phyloP scores from a whole-genome alignment of 2,888 invertebrate species.

The Adelphocoris suturalis region DNA sequence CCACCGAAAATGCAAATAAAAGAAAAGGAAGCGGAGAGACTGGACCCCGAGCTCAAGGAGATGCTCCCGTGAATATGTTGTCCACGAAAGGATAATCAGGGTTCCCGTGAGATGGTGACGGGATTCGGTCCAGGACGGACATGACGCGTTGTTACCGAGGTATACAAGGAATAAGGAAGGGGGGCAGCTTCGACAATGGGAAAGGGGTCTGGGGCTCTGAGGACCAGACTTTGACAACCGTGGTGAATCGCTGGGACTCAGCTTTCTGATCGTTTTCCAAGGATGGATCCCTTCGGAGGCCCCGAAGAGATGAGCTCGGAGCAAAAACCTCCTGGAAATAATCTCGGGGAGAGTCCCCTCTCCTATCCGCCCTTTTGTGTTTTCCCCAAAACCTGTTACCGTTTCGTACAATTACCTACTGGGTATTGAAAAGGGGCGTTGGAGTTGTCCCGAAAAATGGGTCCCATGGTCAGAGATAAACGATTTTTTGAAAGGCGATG shows the following conservation, averaged over 20 bases:
- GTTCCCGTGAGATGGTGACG: conserved; percentile 68
- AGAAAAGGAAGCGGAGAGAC: conserved; percentile 31
- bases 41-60: not conserved
- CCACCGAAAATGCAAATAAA: conserved; percentile 69
- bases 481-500: conserved; percentile 58
- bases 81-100: conserved; percentile 72
- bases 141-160: conserved; percentile 65
- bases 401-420: conserved; percentile 8
- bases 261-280: conserved; percentile 50
- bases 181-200: conserved; percentile 5
- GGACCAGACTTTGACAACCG: conserved; percentile 66
- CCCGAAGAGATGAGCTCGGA: conserved; percentile 46
- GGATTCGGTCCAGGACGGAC: conserved; percentile 34
- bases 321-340: conserved; percentile 70
- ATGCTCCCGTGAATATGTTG: conserved; percentile 70
- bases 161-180: conserved; percentile 34
- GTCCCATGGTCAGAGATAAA: conserved; percentile 46
- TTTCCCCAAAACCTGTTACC: conserved; percentile 53
- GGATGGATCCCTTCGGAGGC: conserved; percentile 5
- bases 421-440: conserved; percentile 14
- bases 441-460: conserved; percentile 54
- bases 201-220: conserved; percentile 10
- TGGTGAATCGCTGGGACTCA: conserved; percentile 64
- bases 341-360: conserved; percentile 15
- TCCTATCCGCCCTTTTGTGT: conserved; percentile 42